phyloP scores from a whole-genome alignment of 1,140 invertebrate genomes.

The Conopomorpha cramerella region DNA sequence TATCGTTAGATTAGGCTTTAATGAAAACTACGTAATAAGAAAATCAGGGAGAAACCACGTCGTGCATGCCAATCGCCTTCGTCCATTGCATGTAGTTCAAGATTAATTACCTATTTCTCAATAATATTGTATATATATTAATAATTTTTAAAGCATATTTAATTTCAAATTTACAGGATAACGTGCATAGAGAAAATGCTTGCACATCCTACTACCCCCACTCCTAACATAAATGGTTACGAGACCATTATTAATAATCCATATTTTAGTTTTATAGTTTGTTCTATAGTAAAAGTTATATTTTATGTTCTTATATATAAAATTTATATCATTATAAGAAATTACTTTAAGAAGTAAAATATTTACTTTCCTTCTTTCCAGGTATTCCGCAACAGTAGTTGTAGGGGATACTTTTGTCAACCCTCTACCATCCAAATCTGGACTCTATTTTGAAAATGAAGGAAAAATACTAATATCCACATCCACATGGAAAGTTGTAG shows the following conservation, averaged over 20 bases:
- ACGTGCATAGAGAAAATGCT: not conserved
- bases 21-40: not conserved
- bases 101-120: too few relatives aligned
- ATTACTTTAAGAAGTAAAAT: slow-evolving; percentile 3
- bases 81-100: too few relatives aligned
- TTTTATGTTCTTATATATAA: slow-evolving; percentile 10
- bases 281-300: slow-evolving; percentile 9
- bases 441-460: slow-evolving; percentile 7
- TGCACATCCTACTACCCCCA: not conserved
- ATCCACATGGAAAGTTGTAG: slow-evolving; percentile 11
- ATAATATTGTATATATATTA: not conserved
- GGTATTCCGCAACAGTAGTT: slow-evolving; percentile 1
- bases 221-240: not conserved
- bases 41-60: not conserved
- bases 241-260: slow-evolving; percentile 8
- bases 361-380: slow-evolving; percentile 6
- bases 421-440: slow-evolving; percentile 1
- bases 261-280: slow-evolving; percentile 13
- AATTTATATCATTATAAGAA: slow-evolving; percentile 7
- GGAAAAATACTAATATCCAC: slow-evolving; percentile 5
- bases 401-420: not conserved
- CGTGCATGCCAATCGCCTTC: not conserved
- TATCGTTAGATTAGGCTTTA: not conserved
- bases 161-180: not conserved
- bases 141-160: not conserved